A percentile compares a stretch with the other conserved stretches of the same genome.
These are phyloP conservation scores for Myotis davidii DNA, from an alignment of 2,113 vertebrate species.

Conservation along the genomic window DNA sequence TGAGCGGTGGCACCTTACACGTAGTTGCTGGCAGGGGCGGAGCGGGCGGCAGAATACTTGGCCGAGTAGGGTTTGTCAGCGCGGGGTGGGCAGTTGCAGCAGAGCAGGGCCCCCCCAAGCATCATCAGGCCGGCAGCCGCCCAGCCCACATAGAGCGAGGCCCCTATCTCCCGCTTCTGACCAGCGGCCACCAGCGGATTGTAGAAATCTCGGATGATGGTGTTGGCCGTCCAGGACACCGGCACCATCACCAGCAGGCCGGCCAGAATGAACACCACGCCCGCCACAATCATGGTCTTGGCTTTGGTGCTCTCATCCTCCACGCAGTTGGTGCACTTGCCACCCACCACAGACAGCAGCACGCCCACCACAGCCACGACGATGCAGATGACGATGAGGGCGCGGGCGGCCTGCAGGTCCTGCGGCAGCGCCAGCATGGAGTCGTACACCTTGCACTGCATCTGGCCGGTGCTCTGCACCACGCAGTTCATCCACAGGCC, in stretches of 20 bases:
- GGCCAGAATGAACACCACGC: constrained; percentile 85
- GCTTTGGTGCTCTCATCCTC: constrained; percentile 87
- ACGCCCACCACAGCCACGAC: constrained; percentile 86
- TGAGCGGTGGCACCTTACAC: constrained; percentile 81
- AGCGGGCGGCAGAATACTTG: constrained; percentile 88
- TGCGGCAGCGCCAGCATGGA: constrained; percentile 88
- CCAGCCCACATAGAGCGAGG: constrained; percentile 94
- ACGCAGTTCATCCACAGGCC: constrained; percentile 98
- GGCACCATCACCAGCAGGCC: constrained; percentile 91
- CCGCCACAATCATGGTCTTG: constrained; percentile 87
- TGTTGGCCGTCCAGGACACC: constrained; percentile 89
- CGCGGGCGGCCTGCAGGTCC: constrained; percentile 92
- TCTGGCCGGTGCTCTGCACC: constrained; percentile 94
- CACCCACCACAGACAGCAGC: constrained; percentile 89
- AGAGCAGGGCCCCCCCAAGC: constrained; percentile 91
- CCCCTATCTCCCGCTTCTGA: constrained; percentile 92
- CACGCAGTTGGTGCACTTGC: constrained; percentile 95
- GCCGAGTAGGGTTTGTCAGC: constrained; percentile 88
- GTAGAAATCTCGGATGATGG: constrained; percentile 91
- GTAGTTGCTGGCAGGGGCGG: constrained; percentile 88
- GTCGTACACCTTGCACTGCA: constrained; percentile 93
- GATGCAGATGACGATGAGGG: constrained; percentile 88
- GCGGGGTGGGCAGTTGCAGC: constrained; percentile 87
- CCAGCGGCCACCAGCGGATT: constrained; percentile 85
- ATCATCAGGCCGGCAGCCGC: constrained; percentile 88